These are phyloP conservation scores for Melanotus villosus DNA, from an alignment of 2,888 invertebrate species.

Conservation along the genomic window DNA sequence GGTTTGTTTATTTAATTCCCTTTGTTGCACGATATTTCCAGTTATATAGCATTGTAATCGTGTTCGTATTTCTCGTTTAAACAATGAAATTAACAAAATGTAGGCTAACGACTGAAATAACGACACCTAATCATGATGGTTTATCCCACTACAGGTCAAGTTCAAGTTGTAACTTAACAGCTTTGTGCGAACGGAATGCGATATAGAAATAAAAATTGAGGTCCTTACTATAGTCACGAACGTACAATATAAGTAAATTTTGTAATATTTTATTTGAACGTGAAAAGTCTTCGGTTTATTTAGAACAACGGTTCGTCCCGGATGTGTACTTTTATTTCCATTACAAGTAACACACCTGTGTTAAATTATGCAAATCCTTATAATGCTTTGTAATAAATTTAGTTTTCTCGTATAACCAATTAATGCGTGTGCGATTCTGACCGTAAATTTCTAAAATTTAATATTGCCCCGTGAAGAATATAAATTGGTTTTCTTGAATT, in stretches of 20 bases:
- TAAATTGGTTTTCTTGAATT: no score
- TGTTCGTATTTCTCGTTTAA: constrained; percentile 16
- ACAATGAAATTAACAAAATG: constrained; percentile 39
- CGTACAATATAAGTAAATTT: constrained; percentile 22
- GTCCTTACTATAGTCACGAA: constrained; percentile 36
- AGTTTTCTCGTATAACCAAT: neutral
- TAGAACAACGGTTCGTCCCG: constrained; percentile 30
- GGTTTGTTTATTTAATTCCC: constrained; percentile 2
- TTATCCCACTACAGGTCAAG: constrained; percentile 40
- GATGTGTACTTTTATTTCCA: constrained; percentile 19
- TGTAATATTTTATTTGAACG: neutral
- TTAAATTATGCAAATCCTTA: neutral
- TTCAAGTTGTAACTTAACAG: constrained; percentile 37
- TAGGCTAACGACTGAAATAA: constrained; percentile 42
- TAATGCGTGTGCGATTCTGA: no score
- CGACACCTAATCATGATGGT: constrained; percentile 42
- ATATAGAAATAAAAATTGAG: constrained; percentile 27
- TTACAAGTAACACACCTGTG: neutral
- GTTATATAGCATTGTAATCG: neutral
- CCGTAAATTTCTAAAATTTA: no score
- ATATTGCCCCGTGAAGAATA: no score
- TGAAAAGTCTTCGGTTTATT: constrained; percentile 13
- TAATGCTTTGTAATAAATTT: neutral
- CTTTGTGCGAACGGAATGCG: constrained; percentile 36
- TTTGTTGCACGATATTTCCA: neutral